Conservation (phyloP, 2,888 invertebrate genomes). For the Laothoe populi region DNA sequence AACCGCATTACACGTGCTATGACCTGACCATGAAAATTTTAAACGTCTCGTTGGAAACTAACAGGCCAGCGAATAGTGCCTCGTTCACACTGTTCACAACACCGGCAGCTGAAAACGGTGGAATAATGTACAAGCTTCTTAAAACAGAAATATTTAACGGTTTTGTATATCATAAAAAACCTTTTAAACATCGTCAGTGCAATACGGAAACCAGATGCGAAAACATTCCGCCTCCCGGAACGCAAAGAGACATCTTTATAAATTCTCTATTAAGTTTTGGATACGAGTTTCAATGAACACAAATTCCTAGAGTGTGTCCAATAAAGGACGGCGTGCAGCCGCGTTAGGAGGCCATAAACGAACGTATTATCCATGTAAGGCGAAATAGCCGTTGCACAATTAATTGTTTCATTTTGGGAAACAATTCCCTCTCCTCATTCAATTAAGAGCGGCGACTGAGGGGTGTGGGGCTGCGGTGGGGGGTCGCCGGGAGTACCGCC, state of each 20-base stretch:
- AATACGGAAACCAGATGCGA: conserved; percentile 69
- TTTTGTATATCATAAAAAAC: conserved; percentile 57
- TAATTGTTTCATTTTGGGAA: conserved; percentile 86
- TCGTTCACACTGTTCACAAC: conserved; percentile 43
- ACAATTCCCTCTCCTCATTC: conserved; percentile 86
- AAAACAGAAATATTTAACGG: conserved; percentile 47
- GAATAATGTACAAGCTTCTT: conserved; percentile 47
- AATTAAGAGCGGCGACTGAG: conserved; percentile 84
- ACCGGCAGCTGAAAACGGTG: conserved; percentile 37
- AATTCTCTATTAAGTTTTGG: conserved; percentile 81
- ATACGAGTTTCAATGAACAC: conserved; percentile 83
- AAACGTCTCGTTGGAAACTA: conserved; percentile 71
- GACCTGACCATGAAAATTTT: conserved; percentile 82
- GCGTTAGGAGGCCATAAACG: conserved; percentile 85
- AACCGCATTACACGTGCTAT: conserved; percentile 78
- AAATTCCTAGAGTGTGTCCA: conserved; percentile 83
- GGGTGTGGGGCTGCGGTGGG: conserved; percentile 55
- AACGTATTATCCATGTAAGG: conserved; percentile 85
- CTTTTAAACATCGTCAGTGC: conserved; percentile 66
- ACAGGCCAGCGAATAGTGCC: conserved; percentile 52
- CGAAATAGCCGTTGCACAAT: conserved; percentile 85
- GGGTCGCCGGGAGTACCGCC: conserved; percentile 58
- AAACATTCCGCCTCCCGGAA: conserved; percentile 41
- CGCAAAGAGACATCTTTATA: conserved; percentile 41
- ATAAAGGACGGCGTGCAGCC: conserved; percentile 84